Evolutionary conservation across 2,113 vertebrate genomes (phyloP), one percentile per base, ranked within the genome.

Genomic region (Tachycineta bicolor): DNA sequence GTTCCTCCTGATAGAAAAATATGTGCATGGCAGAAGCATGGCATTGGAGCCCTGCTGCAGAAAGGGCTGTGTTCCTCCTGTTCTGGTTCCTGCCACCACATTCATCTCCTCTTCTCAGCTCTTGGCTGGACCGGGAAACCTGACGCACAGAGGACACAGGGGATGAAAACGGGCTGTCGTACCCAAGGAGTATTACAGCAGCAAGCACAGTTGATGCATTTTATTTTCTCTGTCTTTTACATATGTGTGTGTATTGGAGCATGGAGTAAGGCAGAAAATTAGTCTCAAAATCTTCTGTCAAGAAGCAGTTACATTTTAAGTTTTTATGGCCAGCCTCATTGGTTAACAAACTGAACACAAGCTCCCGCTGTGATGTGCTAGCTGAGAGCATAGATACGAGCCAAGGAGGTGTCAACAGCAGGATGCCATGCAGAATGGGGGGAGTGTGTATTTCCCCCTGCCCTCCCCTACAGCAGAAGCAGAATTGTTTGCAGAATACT

Each of bases 21-120:
- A 3, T 0, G 2, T 0, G 1, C 37, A 9, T 11, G 56, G 31
- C 44, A 55, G 60, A 41, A 76, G 17, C 25, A 50, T 0, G 0
- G 52, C 39, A 16, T 0, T 4, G 26, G 14, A 5, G 9, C 39
- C 26, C 41, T 60, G 56, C 43, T 83, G 75, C 28, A 41, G 15
- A 53, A 20, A 44, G 28, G 12, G 20, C 29, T 76, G 41, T 46
- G 5, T 12, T 88, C 41, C 25, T 95, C 1, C 13, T 1, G 0
- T 39, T 77, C 41, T 58, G 28, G 11, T 25, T 77, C 50, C 34
- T 39, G 18, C 46, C 53, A 37, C 8, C 2, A 6, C 37, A 62
- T 88, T 58, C 19, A 11, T 53, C 28, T 73, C 34, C 18, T n/a
- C 26, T 92, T 19, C 62, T 60, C 53, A 41, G 9, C 34, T 50